Evolutionary conservation across 2,113 vertebrate genomes (phyloP).

Genomic region (Ophiodon elongatus): DNA sequence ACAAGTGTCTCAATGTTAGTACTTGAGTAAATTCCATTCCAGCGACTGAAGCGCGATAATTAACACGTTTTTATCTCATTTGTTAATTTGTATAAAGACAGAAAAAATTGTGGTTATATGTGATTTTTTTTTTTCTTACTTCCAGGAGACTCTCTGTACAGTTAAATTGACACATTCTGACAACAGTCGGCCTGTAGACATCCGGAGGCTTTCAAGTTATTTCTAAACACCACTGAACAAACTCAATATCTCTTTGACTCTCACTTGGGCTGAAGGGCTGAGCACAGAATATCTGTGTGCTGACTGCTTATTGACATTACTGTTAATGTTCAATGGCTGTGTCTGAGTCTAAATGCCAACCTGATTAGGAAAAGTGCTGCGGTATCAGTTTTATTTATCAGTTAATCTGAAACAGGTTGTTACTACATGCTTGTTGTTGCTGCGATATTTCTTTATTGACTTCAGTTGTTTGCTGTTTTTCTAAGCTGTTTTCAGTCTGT

Average conservation of each 20-base stretch:
- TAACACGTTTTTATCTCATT: neutral
- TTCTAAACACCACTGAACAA: neutral
- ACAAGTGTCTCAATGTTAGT: neutral
- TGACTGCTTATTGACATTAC: constrained; percentile 45
- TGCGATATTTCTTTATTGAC: neutral
- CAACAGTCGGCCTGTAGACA: neutral
- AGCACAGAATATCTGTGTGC: neutral
- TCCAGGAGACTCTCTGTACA: no score
- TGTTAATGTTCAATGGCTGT: constrained; percentile 48
- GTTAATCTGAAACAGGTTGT: neutral
- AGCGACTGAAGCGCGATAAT: neutral
- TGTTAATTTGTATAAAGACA: neutral
- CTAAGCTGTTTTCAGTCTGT: neutral
- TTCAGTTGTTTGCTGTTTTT: neutral
- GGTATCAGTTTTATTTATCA: neutral
- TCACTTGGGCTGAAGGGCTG: neutral
- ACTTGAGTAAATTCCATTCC: neutral
- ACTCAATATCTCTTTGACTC: neutral
- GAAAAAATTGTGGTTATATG: neutral
- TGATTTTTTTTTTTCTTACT: no score
- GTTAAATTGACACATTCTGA: neutral
- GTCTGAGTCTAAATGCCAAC: constrained; percentile 4
- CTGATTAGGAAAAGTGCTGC: neutral
- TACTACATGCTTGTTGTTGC: neutral
- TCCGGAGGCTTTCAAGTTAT: neutral